Evolutionary conservation across 2,888 invertebrate species (phyloP), one percentile per base, ranked within the genome.

Genomic region (Anorthoa munda): DNA sequence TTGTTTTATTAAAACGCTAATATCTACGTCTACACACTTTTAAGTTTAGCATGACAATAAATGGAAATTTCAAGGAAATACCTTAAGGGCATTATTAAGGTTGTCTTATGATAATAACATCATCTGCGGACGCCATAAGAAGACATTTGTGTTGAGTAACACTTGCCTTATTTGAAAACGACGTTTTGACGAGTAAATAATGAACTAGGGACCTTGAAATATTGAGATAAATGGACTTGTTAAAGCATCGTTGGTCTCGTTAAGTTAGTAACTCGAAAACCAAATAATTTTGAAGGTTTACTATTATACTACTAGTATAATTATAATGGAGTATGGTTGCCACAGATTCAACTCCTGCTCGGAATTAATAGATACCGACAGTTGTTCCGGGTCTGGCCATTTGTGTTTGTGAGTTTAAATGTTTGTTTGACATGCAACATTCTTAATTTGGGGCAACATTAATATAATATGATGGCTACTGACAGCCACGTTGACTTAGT

Each of bases 131-230:
- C n/a, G 9, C 70, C 77, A 17, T 53, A 50, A 26, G 15, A 55
- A 66, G n/a, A 26, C 31, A 23, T 50, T 64, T 75, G 15, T 21
- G 23, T 66, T 68, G 31, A 66, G 17, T 31, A 66, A 59, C 46
- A 15, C n/a, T 12, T 26, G 26, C 82, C 71, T 55, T 81, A 64
- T 45, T 56, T 26, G 39, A 21, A 67, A 81, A 72, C 23, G 12
- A 50, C 21, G 13, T 76, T 81, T 79, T 79, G 55, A 64, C 79
- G 59, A 77, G 82, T 55, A 82, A 82, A 79, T 79, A 79, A 82
- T 72, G 66, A 64, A 64, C 39, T 50, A 21, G 12, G 2, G 23
- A 48, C 82, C 66, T 77, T 66, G 77, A 23, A 66, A 21, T 50
- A 23, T 56, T 23, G 39, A 51, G 26, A 21, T 51, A 48, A 48